Conservation (phyloP, 2,888 invertebrate species). For the Drosophila acutilabella region DNA sequence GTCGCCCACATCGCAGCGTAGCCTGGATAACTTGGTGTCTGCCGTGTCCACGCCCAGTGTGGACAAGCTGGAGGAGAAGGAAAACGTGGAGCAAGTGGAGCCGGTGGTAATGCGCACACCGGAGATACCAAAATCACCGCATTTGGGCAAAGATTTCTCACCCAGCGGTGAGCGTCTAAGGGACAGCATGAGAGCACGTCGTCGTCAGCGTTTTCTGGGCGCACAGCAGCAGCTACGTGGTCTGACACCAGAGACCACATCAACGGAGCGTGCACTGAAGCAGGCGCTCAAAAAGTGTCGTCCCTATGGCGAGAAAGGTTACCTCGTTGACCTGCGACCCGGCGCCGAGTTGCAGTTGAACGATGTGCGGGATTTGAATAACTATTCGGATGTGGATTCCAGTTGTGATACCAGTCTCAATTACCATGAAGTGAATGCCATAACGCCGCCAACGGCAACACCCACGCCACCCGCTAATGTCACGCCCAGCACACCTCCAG, state of each 20-base stretch:
- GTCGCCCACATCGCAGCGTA: conserved; percentile 83
- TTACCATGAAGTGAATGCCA: conserved; percentile 82
- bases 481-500: background rate
- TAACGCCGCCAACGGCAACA: conserved; percentile 1
- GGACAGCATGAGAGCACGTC: conserved; percentile 84
- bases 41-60: background rate
- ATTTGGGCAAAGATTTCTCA: conserved; percentile 85
- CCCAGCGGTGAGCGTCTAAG: conserved; percentile 84
- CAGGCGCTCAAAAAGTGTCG: conserved; percentile 78
- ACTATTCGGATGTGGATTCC: conserved; percentile 85
- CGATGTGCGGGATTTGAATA: conserved; percentile 84
- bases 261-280: conserved; percentile 81
- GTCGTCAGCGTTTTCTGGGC: conserved; percentile 80
- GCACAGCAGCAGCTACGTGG: conserved; percentile 70
- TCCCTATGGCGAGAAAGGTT: conserved; percentile 84
- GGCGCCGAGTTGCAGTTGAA: conserved; percentile 82
- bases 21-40: conserved; percentile 80
- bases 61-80: conserved; percentile 28
- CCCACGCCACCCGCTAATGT: background rate
- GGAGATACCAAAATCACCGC: conserved; percentile 85
- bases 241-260: conserved; percentile 59
- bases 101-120: conserved; percentile 65
- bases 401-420: conserved; percentile 85
- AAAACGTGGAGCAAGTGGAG: conserved; percentile 51
- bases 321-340: conserved; percentile 82